These are phyloP conservation scores for Neotoxoptera formosana DNA, from an alignment of 1,140 invertebrate genomes.

Conservation along the genomic window DNA sequence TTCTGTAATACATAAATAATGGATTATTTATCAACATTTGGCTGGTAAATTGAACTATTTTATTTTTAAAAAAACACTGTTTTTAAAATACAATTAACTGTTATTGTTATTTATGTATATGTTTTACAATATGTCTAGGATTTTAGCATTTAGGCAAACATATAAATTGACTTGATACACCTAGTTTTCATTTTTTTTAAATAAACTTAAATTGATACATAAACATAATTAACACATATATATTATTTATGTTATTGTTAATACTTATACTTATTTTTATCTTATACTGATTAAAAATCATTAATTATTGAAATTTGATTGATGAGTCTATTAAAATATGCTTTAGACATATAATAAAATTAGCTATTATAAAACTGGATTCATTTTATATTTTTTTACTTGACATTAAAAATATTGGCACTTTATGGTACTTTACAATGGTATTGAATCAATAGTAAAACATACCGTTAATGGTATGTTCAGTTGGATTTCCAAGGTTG, in stretches of 20 bases:
- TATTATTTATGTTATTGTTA: too few species aligned
- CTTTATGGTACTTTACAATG: not conserved
- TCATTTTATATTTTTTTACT: not conserved
- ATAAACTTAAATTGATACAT: too few species aligned
- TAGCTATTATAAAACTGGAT: not conserved
- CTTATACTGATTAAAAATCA: not conserved
- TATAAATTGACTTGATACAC: too few species aligned
- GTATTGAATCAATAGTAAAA: slow-evolving; percentile 51
- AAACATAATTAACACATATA: too few species aligned
- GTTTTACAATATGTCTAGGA: not conserved
- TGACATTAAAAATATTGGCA: too few species aligned
- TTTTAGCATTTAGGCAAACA: too few species aligned
- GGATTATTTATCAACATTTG: not conserved
- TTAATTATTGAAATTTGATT: not conserved
- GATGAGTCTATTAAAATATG: not conserved
- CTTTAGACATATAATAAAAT: not conserved
- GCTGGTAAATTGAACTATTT: not conserved
- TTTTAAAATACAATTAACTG: not conserved
- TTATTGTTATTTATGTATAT: not conserved
- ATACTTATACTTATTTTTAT: too few species aligned
- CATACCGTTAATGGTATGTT: slow-evolving; percentile 91
- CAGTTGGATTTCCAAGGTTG: slow-evolving; percentile 98
- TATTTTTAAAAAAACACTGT: not conserved
- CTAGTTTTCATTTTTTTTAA: too few species aligned
- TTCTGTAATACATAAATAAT: slow-evolving; percentile 69